Evolutionary conservation across 2,797 vertebrate species (phyloP).

Genomic region (Myotis vivesi): DNA sequence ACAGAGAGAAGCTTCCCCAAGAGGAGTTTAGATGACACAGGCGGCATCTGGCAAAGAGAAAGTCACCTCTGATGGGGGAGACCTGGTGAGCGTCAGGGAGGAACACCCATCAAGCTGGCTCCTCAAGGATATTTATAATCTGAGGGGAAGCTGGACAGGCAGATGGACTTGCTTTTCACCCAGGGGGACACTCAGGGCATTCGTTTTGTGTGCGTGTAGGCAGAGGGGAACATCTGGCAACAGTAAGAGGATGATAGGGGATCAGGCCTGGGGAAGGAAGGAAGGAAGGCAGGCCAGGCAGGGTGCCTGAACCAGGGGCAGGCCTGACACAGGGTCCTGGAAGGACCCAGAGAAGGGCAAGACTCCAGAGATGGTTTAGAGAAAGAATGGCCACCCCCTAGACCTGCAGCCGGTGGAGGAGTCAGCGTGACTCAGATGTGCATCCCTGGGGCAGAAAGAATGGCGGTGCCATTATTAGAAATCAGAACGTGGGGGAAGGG

Average conservation of each 20-base stretch:
- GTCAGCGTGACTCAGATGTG: constrained; percentile 19
- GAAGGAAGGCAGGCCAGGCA: neutral
- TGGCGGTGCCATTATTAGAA: constrained; percentile 63
- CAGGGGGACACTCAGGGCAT: neutral
- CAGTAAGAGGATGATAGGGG: neutral
- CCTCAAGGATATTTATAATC: neutral
- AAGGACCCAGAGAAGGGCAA: neutral
- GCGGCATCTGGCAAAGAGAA: neutral
- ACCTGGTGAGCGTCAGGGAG: neutral
- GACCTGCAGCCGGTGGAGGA: neutral
- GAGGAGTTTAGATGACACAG: neutral
- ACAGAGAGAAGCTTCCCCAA: neutral
- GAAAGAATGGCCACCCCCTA: neutral
- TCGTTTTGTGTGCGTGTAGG: neutral
- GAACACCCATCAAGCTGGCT: neutral
- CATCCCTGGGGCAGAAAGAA: neutral
- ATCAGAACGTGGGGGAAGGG: neutral
- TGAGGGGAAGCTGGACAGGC: neutral
- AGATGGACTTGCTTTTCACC: neutral
- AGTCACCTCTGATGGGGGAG: neutral
- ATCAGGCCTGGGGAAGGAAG: neutral
- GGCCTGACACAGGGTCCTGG: neutral
- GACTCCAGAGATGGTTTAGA: neutral
- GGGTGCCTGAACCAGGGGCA: neutral
- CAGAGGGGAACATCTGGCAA: neutral